Evolutionary conservation across 2,888 invertebrate species (phyloP), one percentile per base, ranked within the genome.

Genomic region (Lochmaea crataegi): DNA sequence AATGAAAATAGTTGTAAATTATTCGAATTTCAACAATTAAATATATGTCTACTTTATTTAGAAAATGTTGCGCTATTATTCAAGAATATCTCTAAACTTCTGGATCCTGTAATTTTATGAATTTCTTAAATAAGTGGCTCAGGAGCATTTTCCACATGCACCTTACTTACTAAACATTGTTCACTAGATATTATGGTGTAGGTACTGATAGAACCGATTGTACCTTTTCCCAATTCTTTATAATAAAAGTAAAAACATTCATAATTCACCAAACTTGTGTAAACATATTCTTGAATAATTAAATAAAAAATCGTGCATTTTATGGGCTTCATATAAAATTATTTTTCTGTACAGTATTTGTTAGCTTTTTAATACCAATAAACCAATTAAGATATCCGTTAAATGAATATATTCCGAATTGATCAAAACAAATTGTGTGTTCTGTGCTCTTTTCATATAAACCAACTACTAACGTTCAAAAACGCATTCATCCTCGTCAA

Each of bases 11-110:
- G 41, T 63, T 68, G 12, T 11, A 18, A 58, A 60, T 60, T 58
- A 48, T 26, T 58, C 48, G 56, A 41, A 42, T 64, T 65, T n/a
- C 18, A 68, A 68, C 2, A n/a, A 42, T 38, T 63, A 42, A 61
- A 41, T 60, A 41, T 60, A 63, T 61, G 61, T 63, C 61, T 63
- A 63, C 61, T 63, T 63, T 63, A 18, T n/a, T 63, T 53, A 18
- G 16, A 53, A 53, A 16, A 53, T 14, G 14, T 18, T 12, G 12
- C 12, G 12, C 14, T 45, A 18, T 53, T 53, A 53, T 53, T 16
- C 16, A 53, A 53, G 53, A 53, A 53, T 18, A 53, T 53, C 5
- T 53, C 18, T n/a, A 32, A 32, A 32, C 7, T 32, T 32, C 32
- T 7, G 6, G 32, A 32, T 32, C 32, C 7, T 7, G 6, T 7